Conservation (phyloP, 2,113 vertebrate species). For the Muscicapa adusta region DNA sequence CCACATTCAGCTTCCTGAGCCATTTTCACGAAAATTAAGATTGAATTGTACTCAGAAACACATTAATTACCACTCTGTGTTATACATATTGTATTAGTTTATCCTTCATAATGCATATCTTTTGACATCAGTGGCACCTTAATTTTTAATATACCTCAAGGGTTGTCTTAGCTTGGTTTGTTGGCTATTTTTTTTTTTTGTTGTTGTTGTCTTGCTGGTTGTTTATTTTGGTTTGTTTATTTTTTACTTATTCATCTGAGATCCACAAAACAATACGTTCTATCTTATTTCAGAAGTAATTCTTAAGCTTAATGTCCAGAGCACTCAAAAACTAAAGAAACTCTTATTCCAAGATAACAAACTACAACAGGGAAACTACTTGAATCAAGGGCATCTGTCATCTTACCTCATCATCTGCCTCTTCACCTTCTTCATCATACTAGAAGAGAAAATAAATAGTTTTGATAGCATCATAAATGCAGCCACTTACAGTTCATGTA, state of each 20-base stretch:
- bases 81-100: not conserved
- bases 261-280: not conserved
- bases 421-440: conserved; percentile 99
- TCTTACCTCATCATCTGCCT: conserved; percentile 96
- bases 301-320: not conserved
- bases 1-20: not conserved
- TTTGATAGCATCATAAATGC: not conserved
- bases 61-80: not conserved
- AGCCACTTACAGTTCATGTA: not conserved
- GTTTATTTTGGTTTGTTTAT: not conserved
- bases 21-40: not conserved
- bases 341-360: not conserved
- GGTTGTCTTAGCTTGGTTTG: not conserved
- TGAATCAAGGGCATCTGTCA: conserved; percentile 29
- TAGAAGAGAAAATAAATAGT: conserved; percentile 62
- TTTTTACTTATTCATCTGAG: not conserved
- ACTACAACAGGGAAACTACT: not conserved
- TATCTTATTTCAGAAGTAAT: not conserved
- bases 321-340: not conserved
- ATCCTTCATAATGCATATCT: not conserved
- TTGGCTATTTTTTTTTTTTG: not conserved
- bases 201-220: not conserved
- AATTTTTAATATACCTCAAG: not conserved
- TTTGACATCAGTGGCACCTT: not conserved
- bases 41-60: not conserved